phyloP scores from a whole-genome alignment of 1,140 invertebrate species.

The Drosophila dunni region DNA sequence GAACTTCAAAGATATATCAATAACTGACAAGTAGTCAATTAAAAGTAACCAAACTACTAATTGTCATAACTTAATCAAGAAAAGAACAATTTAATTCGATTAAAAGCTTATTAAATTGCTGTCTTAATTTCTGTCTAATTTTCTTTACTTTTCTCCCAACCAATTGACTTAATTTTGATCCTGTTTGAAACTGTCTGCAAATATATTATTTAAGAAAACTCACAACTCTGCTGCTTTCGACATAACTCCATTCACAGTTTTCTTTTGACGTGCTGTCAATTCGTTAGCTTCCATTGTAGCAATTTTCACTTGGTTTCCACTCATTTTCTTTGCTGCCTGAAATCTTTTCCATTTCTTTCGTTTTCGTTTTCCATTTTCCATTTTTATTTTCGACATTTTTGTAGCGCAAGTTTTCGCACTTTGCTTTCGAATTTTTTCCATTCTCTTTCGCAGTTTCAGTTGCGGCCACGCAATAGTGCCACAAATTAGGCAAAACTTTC shows the following conservation, averaged over 20 bases:
- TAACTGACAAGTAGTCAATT: too few species aligned
- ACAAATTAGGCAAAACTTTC: constrained; percentile 73
- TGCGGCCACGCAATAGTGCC: constrained; percentile 39
- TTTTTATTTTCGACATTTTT: constrained; percentile 20
- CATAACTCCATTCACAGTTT: constrained; percentile 12
- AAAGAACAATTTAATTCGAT: too few species aligned
- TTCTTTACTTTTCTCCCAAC: background rate
- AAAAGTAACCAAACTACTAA: too few species aligned
- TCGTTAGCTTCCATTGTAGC: background rate
- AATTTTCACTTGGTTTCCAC: constrained; percentile 8
- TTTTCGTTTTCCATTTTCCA: too few species aligned
- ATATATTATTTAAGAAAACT: background rate
- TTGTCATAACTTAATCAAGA: too few species aligned
- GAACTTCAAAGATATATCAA: too few species aligned
- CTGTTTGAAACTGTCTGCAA: background rate
- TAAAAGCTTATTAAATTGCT: too few species aligned
- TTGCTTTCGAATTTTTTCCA: constrained; percentile 5
- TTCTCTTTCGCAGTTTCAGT: constrained; percentile 2
- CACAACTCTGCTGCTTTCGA: constrained; percentile 12
- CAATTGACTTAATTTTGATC: background rate
- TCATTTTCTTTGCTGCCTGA: background rate
- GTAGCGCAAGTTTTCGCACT: constrained; percentile 40
- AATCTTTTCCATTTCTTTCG: background rate
- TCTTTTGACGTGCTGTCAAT: background rate
- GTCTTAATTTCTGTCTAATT: background rate